A percentile compares a stretch with the other conserved stretches of the same genome.
Conservation (phyloP, 1,140 invertebrate genomes). For the Patella vulgata region DNA sequence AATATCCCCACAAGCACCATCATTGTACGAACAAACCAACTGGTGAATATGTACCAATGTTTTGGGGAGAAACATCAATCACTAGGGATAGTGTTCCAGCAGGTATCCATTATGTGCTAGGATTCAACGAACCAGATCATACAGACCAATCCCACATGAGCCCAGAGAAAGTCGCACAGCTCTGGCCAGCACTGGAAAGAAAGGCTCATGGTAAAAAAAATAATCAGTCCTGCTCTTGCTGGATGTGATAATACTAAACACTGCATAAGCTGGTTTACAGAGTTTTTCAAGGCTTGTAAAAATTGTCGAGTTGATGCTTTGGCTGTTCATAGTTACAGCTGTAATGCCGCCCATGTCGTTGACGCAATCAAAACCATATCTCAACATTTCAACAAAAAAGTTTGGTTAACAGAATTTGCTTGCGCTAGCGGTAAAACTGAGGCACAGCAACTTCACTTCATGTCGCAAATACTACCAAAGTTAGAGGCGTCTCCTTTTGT, state of each 20-base stretch:
- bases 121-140: conserved; percentile 3
- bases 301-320: background rate
- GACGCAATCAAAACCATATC: conserved; percentile 11
- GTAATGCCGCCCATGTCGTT: background rate
- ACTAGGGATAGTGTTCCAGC: background rate
- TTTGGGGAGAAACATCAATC: background rate
- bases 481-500: no score
- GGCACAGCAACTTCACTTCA: no score
- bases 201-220: background rate
- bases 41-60: background rate
- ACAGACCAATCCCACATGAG: conserved; percentile 5
- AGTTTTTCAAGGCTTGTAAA: conserved; percentile 4
- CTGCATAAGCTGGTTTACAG: background rate
- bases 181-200: background rate
- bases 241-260: conserved; percentile 1
- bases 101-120: background rate
- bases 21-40: background rate
- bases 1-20: no score
- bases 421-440: no score
- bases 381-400: conserved; percentile 4
- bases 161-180: background rate
- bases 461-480: no score
- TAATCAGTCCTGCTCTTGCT: background rate
- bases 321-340: background rate
- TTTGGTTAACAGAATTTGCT: conserved; percentile 22